These are phyloP conservation scores for Clamator glandarius DNA, from an alignment of 2,797 vertebrate genomes.

Conservation along the genomic window DNA sequence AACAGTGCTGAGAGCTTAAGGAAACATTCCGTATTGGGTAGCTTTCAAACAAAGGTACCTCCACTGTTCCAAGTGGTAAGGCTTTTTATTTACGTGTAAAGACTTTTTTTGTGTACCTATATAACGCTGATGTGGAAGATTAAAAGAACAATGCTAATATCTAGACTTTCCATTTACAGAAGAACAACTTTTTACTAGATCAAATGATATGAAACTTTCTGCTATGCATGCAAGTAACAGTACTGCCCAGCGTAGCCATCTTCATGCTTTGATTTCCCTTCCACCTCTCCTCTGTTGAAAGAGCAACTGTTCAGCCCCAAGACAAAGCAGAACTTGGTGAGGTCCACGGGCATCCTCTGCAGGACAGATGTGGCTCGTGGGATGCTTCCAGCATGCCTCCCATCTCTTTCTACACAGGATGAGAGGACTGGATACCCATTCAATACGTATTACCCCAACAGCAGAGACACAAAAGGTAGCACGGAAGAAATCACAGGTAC, in stretches of 20 bases:
- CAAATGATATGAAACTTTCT: neutral
- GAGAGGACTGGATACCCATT: neutral
- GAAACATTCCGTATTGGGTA: neutral
- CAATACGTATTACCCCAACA: neutral
- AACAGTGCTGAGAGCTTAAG: neutral
- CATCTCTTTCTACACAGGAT: neutral
- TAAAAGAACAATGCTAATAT: neutral
- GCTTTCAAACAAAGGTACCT: neutral
- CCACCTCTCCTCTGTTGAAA: neutral
- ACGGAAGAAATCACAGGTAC: neutral
- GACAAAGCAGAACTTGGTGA: neutral
- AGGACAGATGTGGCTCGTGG: neutral
- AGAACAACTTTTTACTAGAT: neutral
- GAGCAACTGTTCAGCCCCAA: too few species aligned
- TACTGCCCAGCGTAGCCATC: fast-evolving
- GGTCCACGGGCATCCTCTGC: neutral
- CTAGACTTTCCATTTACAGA: neutral
- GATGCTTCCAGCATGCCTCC: neutral
- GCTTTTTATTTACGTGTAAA: neutral
- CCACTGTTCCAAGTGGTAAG: neutral
- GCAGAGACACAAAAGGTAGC: neutral
- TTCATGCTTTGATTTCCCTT: neutral
- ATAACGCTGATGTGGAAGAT: neutral
- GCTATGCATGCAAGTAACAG: neutral
- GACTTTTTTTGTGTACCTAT: too few species aligned